Evolutionary conservation across 2,888 invertebrate species (phyloP), one percentile per base, ranked within the genome.

Genomic region (Drosophila paracracens): DNA sequence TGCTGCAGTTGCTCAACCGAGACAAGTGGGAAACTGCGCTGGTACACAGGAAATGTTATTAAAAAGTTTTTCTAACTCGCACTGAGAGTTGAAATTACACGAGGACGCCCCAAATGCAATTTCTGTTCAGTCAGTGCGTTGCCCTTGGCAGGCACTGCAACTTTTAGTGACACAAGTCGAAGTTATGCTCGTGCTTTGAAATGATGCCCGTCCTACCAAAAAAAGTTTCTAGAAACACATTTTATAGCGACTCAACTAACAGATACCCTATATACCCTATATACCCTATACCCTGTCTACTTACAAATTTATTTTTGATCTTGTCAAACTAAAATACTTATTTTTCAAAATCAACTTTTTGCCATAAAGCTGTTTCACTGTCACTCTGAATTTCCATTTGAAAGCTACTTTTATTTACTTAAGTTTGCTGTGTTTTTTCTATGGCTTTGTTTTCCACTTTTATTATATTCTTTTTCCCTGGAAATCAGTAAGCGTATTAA

Each of bases 1-100:
- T 10, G 43, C 31, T 54, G 36, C 43, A 57, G 31, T n/a, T 25
- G 56, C 43, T 36, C 16, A 31, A 31, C 36, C 53, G 25, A 50
- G 38, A 35, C 58, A 58, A 69, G 65, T 51, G 48, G 33, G 40
- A 36, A 25, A 29, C 27, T 36, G 40, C 38, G 18, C 38, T 38
- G 58, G 50, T 57, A 16, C 10, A 43, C 40, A 70, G 82, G 70
- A 69, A 85, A 84, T 88, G 78, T 80, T 89, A 88, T 85, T 89
- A 88, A 72, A 85, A 85, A 89, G 56, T 88, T 88, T 75, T 33
- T n/a, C 38, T n/a, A 59, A 27, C 54, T 56, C 31, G 56, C 53
- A 40, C 43, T n/a, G 59, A 21, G 67, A 72, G 81, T 61, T 75
- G 66, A 69, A 78, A 79, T 74, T 78, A 68, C 75, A 71, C 68